Evolutionary conservation across 2,888 invertebrate species (phyloP).

Genomic region (Pherbina coryleti): DNA sequence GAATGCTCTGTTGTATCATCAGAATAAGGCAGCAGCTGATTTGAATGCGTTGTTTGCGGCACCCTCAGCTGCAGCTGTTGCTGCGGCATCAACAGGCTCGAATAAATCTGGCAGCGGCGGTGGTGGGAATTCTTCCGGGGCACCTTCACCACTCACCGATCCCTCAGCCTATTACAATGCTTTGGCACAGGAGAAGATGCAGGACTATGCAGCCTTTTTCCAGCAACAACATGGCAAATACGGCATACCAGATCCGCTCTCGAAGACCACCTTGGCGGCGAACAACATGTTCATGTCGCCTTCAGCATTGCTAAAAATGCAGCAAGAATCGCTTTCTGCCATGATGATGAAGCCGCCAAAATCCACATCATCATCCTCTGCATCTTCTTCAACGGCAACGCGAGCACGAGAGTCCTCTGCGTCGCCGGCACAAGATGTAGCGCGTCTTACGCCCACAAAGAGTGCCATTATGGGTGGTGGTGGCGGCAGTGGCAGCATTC

Average conservation of each 20-base stretch:
- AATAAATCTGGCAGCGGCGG: conserved; percentile 48
- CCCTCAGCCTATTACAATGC: conserved; percentile 66
- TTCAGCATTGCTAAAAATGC: conserved; percentile 78
- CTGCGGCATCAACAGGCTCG: conserved; percentile 49
- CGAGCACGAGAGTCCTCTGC: conserved; percentile 68
- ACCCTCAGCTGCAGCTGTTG: conserved; percentile 56
- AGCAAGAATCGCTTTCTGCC: conserved; percentile 70
- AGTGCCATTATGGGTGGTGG: conserved; percentile 52
- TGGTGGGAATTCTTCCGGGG: conserved; percentile 48
- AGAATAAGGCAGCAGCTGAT: conserved; percentile 66
- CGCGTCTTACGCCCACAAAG: conserved; percentile 67
- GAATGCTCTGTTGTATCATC: conserved; percentile 64
- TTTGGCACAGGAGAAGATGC: conserved; percentile 70
- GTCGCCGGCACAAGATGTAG: conserved; percentile 61
- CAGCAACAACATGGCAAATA: conserved; percentile 68
- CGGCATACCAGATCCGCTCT: conserved; percentile 80
- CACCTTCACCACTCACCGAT: conserved; percentile 59
- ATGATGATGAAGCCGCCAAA: conserved; percentile 73
- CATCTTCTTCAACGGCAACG: conserved; percentile 44
- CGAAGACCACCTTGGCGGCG: conserved; percentile 80
- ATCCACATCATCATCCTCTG: conserved; percentile 65
- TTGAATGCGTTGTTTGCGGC: conserved; percentile 65
- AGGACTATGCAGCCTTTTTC: conserved; percentile 70
- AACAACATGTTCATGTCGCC: conserved; percentile 85
- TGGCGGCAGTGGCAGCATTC: conserved; percentile 49